Percentiles rank a stretch among this genome's conserved stretches.
Evolutionary conservation across 2,888 invertebrate species (phyloP).

Genomic region (Drosophila acutilabella): DNA sequence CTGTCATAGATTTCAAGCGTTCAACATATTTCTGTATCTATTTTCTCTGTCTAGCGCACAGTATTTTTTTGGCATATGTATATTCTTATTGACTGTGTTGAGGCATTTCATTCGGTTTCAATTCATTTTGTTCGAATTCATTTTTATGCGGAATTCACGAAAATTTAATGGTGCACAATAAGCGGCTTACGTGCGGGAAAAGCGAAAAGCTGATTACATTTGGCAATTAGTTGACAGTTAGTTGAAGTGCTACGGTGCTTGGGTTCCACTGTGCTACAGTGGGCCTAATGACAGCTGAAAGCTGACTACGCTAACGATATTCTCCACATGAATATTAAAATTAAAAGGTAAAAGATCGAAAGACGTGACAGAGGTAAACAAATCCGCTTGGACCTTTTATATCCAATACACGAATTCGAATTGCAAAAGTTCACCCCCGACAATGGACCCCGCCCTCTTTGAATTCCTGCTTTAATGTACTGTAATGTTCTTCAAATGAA

Average conservation of each 20-base stretch:
- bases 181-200: slow-evolving; percentile 71
- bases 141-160: slow-evolving; percentile 64
- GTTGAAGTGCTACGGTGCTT: slow-evolving; percentile 32
- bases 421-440: not conserved
- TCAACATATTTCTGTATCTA: not conserved
- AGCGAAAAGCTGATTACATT: slow-evolving; percentile 70
- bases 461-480: slow-evolving; percentile 59
- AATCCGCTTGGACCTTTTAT: slow-evolving; percentile 21
- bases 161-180: slow-evolving; percentile 74
- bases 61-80: slow-evolving; percentile 23
- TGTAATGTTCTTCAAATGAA: slow-evolving; percentile 59
- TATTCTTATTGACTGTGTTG: slow-evolving; percentile 7
- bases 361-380: slow-evolving; percentile 25
- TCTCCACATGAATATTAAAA: slow-evolving; percentile 23
- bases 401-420: slow-evolving; percentile 8
- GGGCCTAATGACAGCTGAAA: slow-evolving; percentile 18
- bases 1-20: slow-evolving; percentile 12
- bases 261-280: not conserved
- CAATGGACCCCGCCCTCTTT: not conserved
- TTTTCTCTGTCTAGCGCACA: not conserved
- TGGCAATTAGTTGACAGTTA: slow-evolving; percentile 75
- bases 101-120: slow-evolving; percentile 16
- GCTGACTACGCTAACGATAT: not conserved
- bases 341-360: slow-evolving; percentile 15
- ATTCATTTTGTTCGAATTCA: slow-evolving; percentile 39